These are phyloP conservation scores for Sebastes cheni DNA, from an alignment of 2,797 vertebrate species.

Conservation along the genomic window DNA sequence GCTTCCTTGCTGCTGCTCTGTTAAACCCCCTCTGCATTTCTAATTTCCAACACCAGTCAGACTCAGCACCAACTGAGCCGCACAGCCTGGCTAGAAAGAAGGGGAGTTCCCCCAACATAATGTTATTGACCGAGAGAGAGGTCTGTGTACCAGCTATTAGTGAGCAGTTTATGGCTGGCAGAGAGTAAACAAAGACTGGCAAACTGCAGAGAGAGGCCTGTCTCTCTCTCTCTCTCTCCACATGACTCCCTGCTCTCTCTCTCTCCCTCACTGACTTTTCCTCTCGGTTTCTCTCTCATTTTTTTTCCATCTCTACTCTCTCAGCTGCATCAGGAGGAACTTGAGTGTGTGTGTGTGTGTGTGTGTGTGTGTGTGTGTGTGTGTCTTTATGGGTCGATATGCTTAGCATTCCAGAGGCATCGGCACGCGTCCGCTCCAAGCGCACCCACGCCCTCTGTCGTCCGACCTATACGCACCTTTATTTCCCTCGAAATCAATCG, in stretches of 20 bases:
- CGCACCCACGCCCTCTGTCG: conserved; percentile 72
- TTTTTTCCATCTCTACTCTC: neutral
- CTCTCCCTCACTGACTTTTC: neutral
- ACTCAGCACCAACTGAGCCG: conserved; percentile 52
- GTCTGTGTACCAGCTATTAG: conserved; percentile 37
- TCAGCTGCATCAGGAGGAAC: conserved; percentile 9
- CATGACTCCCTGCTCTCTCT: neutral
- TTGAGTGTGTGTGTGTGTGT: neutral
- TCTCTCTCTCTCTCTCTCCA: neutral
- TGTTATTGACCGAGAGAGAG: conserved; percentile 49
- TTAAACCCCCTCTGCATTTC: conserved; percentile 44
- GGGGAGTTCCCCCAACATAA: conserved; percentile 37
- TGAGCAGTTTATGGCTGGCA: conserved; percentile 35
- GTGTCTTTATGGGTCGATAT: conserved; percentile 1
- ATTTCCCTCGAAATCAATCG: conserved; percentile 54
- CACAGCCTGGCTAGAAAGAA: conserved; percentile 11
- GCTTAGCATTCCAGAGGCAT: conserved; percentile 48
- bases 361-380: neutral
- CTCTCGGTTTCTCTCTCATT: neutral
- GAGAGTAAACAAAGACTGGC: conserved; percentile 58
- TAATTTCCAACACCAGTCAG: conserved; percentile 40
- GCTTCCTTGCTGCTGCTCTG: conserved; percentile 56
- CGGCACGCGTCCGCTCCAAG: conserved; percentile 31
- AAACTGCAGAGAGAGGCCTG: conserved; percentile 39
- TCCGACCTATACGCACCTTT: conserved; percentile 47